Evolutionary conservation across 2,888 invertebrate species (phyloP), one percentile per base, ranked within the genome.

Genomic region (Phorcus lineatus): DNA sequence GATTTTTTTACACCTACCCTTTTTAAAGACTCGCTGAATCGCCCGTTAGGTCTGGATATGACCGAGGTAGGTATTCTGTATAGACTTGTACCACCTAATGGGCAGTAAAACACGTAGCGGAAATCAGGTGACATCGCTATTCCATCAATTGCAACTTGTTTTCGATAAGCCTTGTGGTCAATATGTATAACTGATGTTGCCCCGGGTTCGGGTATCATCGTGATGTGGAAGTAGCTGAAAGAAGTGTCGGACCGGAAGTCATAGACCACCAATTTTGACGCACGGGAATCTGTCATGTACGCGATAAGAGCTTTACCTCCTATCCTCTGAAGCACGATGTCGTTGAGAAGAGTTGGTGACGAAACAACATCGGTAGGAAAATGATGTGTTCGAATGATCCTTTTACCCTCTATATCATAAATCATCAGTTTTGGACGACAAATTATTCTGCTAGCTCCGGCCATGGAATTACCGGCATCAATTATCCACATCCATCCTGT

Each of bases 361-460:
- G 84, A 82, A 4, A 85, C 90, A 19, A 89, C 87, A 11, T 70
- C 70, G 17, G 83, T 84, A 0, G 88, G 86, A 76, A 90, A 88
- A 16, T 82, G 81, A 79, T 88, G 86, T 24, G 84, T 83, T 54
- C 81, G 81, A 7, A 88, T 84, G 19, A 85, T 80, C 11, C 75
- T 54, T 54, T 85, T 83, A 9, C 74, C 82, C n/a, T 84, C 82
- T 7, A 89, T 81, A 62, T 90, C 87, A 79, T 86, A 88, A 75
- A 90, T 85, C 9, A 88, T 83, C n/a, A 90, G 85, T 82, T 90
- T 90, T 4, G 90, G 86, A 7, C 88, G 88, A 55, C 90, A 90
- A 54, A 85, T 84, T 66, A 74, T 55, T 1, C 79, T 77, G 1
- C 77, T 77, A 0, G 52, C 16, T 2, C 31, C 24, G 11, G 82